These are phyloP conservation scores for Eupithecia dodoneata DNA, from an alignment of 2,888 invertebrate species.

Conservation along the genomic window DNA sequence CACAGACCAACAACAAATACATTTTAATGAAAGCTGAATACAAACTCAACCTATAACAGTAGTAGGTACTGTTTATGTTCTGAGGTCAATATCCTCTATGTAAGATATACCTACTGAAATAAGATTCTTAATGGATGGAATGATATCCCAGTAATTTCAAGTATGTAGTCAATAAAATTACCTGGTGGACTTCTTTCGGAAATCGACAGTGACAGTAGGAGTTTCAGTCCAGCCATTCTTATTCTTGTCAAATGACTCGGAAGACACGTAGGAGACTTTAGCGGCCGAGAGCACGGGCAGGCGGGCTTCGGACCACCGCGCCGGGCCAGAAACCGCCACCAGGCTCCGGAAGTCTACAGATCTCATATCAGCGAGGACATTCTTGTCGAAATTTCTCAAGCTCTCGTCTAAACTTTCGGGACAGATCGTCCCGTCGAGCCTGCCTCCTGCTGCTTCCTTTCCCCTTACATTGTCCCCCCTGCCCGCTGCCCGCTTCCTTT, in stretches of 20 bases:
- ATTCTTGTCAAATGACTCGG: constrained; percentile 72
- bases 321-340: constrained; percentile 52
- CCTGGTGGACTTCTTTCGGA: constrained; percentile 56
- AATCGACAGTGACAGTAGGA: constrained; percentile 62
- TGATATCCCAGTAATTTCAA: background rate
- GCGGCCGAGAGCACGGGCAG: constrained; percentile 53
- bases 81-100: background rate
- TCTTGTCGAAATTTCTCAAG: constrained; percentile 73
- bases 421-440: constrained; percentile 68
- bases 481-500: constrained; percentile 68
- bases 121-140: background rate
- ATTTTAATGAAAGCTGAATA: background rate
- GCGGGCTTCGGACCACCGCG: constrained; percentile 47
- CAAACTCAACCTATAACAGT: background rate
- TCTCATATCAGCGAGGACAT: constrained; percentile 73
- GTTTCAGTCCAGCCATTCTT: constrained; percentile 69
- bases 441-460: constrained; percentile 56
- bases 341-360: constrained; percentile 63
- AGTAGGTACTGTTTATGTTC: background rate
- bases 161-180: constrained; percentile 21
- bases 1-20: background rate
- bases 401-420: constrained; percentile 73
- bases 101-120: background rate
- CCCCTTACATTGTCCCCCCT: constrained; percentile 70
- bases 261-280: constrained; percentile 72